phyloP scores from a whole-genome alignment of 2,113 vertebrate species.

The Cheirogaleus medius region DNA sequence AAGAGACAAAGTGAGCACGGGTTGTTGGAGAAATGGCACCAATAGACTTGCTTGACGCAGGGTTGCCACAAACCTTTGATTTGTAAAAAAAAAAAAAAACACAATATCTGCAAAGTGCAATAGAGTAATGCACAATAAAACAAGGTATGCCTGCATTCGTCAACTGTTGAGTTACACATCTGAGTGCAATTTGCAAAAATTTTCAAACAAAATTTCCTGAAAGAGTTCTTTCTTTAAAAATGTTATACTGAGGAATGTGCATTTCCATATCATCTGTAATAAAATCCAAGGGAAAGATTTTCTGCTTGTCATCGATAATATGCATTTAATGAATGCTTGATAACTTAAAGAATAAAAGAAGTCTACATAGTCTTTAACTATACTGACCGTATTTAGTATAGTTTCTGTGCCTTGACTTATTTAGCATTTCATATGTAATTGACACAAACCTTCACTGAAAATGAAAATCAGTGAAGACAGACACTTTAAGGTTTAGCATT shows the following conservation, averaged over 20 bases:
- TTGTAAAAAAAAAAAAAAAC: not conserved
- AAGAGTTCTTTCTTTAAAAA: slow-evolving; percentile 36
- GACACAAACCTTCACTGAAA: not conserved
- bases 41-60: too few species aligned
- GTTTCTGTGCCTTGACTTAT: not conserved
- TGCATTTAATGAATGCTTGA: not conserved
- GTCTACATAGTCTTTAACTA: not conserved
- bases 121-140: not conserved
- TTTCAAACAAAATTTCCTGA: not conserved
- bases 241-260: not conserved
- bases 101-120: not conserved
- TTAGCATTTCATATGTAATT: not conserved
- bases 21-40: not conserved
- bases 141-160: not conserved
- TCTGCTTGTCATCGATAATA: not conserved
- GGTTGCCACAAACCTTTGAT: not conserved
- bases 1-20: not conserved
- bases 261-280: not conserved
- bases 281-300: not conserved
- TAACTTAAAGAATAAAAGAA: not conserved
- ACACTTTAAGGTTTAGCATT: not conserved
- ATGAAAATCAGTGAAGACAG: not conserved
- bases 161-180: not conserved
- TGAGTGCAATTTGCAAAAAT: not conserved
- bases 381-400: not conserved